phyloP scores from a whole-genome alignment of 2,113 vertebrate species.

The Neoarius graeffei region DNA sequence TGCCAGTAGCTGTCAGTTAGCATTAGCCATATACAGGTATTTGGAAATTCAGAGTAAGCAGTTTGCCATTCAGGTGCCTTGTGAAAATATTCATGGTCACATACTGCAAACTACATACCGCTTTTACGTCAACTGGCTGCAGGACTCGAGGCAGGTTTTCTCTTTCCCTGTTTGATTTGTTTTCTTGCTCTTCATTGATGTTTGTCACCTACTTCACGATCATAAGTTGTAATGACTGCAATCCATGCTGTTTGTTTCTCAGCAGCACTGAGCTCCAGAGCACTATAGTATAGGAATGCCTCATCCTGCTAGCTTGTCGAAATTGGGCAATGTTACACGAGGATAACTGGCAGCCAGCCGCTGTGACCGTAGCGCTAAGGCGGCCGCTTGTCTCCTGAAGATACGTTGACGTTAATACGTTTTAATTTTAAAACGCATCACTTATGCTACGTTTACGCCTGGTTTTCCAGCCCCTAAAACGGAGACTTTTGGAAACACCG shows the following conservation, averaged over 20 bases:
- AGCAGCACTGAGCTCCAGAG: not conserved
- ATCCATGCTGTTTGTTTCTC: not conserved
- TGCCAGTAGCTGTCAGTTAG: not conserved
- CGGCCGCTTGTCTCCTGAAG: too few species aligned
- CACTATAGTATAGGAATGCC: not conserved
- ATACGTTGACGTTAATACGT: too few species aligned
- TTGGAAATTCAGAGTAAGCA: not conserved
- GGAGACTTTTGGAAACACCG: too few species aligned
- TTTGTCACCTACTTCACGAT: not conserved
- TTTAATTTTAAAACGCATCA: too few species aligned
- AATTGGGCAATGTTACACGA: not conserved
- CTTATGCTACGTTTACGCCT: too few species aligned
- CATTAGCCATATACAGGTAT: not conserved
- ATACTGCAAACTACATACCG: not conserved
- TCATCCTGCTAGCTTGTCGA: not conserved
- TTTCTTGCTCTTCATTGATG: constrained; percentile 1
- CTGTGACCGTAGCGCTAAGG: too few species aligned
- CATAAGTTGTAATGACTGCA: not conserved
- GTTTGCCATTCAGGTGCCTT: not conserved
- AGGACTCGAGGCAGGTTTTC: not conserved
- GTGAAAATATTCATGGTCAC: not conserved
- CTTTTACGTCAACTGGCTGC: not conserved
- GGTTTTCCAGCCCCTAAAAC: too few species aligned
- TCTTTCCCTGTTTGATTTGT: not conserved
- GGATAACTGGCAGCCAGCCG: too few species aligned